phyloP scores from a whole-genome alignment of 2,888 invertebrate species.

The Tinea trinotella region DNA sequence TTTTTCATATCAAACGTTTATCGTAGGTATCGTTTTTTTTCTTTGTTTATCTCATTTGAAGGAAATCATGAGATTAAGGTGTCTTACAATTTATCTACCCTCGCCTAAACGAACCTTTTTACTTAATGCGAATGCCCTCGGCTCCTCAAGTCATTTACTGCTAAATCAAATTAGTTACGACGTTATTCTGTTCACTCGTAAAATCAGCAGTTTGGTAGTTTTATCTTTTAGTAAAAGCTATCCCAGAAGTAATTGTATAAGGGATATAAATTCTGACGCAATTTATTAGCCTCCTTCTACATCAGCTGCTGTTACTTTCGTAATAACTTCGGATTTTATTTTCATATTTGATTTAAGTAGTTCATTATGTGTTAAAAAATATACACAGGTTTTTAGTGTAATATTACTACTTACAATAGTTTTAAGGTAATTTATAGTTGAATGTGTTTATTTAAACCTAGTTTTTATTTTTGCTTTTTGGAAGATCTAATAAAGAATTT shows the following conservation, averaged over 20 bases:
- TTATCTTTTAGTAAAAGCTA: conserved; percentile 8
- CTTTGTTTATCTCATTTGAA: conserved; percentile 2
- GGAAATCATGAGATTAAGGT: conserved; percentile 4
- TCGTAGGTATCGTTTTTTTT: not conserved
- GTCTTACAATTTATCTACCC: conserved; percentile 36
- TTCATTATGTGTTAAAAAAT: no score
- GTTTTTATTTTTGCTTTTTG: no score
- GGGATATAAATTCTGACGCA: not conserved
- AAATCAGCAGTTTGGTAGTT: conserved; percentile 16
- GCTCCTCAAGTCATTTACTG: conserved; percentile 24
- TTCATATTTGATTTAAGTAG: no score
- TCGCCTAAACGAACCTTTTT: conserved; percentile 9
- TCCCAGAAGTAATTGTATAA: conserved; percentile 10
- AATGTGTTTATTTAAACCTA: no score
- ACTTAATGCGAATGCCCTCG: conserved; percentile 19
- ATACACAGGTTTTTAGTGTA: no score
- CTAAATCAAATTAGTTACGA: conserved; percentile 21
- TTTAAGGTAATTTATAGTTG: no score
- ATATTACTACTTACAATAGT: no score
- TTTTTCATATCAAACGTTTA: no score
- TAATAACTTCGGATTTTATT: not conserved
- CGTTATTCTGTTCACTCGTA: conserved; percentile 20
- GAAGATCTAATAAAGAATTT: no score
- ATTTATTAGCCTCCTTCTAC: not conserved
- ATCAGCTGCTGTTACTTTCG: not conserved